A percentile compares a stretch with the other conserved stretches of the same genome.
Conservation (phyloP, 2,888 invertebrate genomes). For the Dicyrtoma fusca region DNA sequence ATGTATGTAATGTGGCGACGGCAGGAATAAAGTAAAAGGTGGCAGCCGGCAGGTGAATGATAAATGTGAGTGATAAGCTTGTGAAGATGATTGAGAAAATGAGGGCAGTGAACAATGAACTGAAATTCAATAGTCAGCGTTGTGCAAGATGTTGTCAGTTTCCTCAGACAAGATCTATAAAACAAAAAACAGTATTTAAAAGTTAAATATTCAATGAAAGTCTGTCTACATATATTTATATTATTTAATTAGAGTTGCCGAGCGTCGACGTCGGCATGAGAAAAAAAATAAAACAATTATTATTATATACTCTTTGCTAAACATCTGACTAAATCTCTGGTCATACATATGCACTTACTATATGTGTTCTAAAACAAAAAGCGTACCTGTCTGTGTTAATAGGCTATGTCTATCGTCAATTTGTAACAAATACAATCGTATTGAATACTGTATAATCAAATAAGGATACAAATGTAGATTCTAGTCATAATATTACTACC, state of each 20-base stretch:
- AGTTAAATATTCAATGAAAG: not conserved
- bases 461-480: no score
- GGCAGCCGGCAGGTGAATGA: no score
- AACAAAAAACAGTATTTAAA: no score
- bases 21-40: no score
- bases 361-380: constrained; percentile 46
- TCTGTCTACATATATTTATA: constrained; percentile 1
- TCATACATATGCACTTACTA: constrained; percentile 35
- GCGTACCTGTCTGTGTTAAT: constrained; percentile 51
- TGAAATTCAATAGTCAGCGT: no score
- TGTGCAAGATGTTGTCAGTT: no score
- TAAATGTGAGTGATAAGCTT: no score
- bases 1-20: no score
- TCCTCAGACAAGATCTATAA: no score
- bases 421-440: not conserved
- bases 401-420: constrained; percentile 19
- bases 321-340: constrained; percentile 11
- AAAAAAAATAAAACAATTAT: not conserved
- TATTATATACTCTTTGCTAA: constrained; percentile 20
- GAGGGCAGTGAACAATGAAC: no score
- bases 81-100: no score
- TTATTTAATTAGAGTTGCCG: not conserved
- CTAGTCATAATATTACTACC: not conserved
- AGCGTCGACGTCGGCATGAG: not conserved
- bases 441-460: not conserved